Evolutionary conservation across 2,113 vertebrate species (phyloP).

Genomic region (Kryptolebias marmoratus): DNA sequence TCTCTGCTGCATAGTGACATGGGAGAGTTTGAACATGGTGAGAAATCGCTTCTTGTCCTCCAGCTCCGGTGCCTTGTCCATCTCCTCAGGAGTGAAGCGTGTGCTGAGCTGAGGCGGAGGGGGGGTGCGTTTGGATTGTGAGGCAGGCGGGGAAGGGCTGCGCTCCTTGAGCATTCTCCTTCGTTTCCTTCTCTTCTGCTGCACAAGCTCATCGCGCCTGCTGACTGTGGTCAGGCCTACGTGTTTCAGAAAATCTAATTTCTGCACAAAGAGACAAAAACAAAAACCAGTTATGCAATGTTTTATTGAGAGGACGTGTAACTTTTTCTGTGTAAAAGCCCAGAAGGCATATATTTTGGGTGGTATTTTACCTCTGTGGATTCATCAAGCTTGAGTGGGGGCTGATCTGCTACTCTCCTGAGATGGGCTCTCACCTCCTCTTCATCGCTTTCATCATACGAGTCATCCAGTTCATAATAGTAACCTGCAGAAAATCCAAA

Average conservation of each 20-base stretch:
- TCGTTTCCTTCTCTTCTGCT: constrained; percentile 92
- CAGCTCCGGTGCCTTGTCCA: constrained; percentile 94
- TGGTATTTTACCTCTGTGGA: constrained; percentile 88
- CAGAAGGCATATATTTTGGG: not conserved
- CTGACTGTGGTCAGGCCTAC: constrained; percentile 92
- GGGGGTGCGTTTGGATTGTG: constrained; percentile 87
- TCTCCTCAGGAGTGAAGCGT: constrained; percentile 94
- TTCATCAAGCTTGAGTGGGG: constrained; percentile 93
- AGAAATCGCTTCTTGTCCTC: constrained; percentile 98
- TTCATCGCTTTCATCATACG: constrained; percentile 96
- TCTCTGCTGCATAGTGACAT: constrained; percentile 91
- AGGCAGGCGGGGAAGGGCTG: constrained; percentile 88
- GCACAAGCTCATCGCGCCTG: constrained; percentile 89
- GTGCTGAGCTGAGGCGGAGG: constrained; percentile 88
- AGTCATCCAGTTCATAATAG: constrained; percentile 98
- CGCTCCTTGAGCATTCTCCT: constrained; percentile 93
- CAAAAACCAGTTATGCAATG: not conserved
- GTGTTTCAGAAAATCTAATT: constrained; percentile 92
- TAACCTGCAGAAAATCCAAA: constrained; percentile 83
- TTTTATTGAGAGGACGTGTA: not conserved
- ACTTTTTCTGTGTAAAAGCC: constrained; percentile 7
- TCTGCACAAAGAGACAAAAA: constrained; percentile 77
- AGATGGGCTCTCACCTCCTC: constrained; percentile 97
- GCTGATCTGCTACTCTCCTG: constrained; percentile 92
- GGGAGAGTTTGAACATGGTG: constrained; percentile 94